A percentile compares a stretch with the other conserved stretches of the same genome.
Conservation (phyloP, 1,140 invertebrate species). For the Orius laevigatus region DNA sequence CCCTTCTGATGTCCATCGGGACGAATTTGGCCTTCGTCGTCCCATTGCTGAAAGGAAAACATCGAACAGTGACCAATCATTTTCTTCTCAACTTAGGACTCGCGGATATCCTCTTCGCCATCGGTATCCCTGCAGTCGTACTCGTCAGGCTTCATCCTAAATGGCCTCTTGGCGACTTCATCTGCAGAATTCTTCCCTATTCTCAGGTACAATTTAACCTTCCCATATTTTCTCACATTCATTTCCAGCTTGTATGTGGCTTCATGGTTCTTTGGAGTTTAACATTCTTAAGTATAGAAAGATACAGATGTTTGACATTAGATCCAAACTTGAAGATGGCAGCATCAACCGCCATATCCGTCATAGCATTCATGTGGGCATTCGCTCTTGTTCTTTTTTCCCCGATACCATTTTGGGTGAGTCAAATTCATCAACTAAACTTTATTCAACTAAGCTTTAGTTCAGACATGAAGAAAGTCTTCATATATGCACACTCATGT, state of each 20-base stretch:
- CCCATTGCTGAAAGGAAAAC: conserved; percentile 27
- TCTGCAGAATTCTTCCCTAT: conserved; percentile 37
- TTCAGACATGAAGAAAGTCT: conserved; percentile 9
- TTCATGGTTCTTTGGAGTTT: conserved; percentile 42
- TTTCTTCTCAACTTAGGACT: conserved; percentile 53
- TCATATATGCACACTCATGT: conserved; percentile 36
- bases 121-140: conserved; percentile 35
- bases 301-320: conserved; percentile 37
- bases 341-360: conserved; percentile 24
- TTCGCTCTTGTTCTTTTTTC: conserved; percentile 32
- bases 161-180: conserved; percentile 35
- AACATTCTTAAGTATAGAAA: conserved; percentile 39
- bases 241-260: conserved; percentile 39
- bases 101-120: conserved; percentile 42
- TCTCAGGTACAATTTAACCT: conserved; percentile 32
- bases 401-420: conserved; percentile 37
- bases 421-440: conserved; percentile 20
- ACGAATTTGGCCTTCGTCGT: conserved; percentile 29
- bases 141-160: conserved; percentile 32
- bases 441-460: not conserved
- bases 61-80: conserved; percentile 55
- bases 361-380: conserved; percentile 32
- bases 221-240: not conserved
- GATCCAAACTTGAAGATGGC: conserved; percentile 24
- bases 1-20: conserved; percentile 28